These are phyloP conservation scores for Zaprionus davidi DNA, from an alignment of 1,140 invertebrate genomes.

Conservation along the genomic window DNA sequence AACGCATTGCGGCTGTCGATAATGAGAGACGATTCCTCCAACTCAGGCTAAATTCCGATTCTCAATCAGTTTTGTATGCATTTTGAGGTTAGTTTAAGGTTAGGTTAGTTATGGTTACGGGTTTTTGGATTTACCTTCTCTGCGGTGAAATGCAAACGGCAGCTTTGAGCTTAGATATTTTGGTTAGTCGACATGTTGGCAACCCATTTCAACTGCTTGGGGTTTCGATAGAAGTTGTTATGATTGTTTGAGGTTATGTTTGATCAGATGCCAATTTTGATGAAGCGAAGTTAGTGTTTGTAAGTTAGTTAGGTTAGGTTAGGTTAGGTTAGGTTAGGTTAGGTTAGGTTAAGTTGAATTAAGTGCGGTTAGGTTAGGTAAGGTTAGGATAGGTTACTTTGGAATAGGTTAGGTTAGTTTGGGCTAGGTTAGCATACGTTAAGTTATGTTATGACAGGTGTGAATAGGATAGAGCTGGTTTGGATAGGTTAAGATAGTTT, in stretches of 20 bases:
- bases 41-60: constrained; percentile 1
- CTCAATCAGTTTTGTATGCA: not conserved
- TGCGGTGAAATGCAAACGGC: not conserved
- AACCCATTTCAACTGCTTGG: too few relatives aligned
- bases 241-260: not conserved
- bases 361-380: not conserved
- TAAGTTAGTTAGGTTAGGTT: not conserved
- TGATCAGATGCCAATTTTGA: not conserved
- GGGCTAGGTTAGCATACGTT: not conserved
- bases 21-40: constrained; percentile 16
- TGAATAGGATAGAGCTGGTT: not conserved
- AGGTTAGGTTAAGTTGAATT: not conserved
- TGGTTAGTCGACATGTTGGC: too few relatives aligned
- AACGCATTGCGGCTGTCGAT: constrained; percentile 25
- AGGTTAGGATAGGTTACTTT: not conserved
- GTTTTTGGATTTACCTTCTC: not conserved
- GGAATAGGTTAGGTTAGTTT: not conserved
- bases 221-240: too few relatives aligned
- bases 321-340: not conserved
- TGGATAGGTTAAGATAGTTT: not conserved
- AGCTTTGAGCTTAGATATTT: not conserved
- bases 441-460: not conserved
- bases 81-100: constrained; percentile 3
- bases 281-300: not conserved
- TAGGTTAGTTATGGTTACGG: not conserved